phyloP scores from a whole-genome alignment of 2,797 vertebrate species.

The Cheirogaleus major region DNA sequence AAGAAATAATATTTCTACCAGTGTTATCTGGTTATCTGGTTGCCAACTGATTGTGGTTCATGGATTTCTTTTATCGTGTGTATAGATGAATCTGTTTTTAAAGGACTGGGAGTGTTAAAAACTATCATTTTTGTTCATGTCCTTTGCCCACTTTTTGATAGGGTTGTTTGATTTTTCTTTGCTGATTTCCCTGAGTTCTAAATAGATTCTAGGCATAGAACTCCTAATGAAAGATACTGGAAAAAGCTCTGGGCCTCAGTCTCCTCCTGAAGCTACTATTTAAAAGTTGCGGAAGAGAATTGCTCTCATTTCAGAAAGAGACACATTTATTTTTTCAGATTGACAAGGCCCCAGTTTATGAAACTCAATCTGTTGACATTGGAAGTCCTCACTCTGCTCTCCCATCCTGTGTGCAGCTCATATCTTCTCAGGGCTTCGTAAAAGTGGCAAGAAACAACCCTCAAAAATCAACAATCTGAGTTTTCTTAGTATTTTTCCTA shows the following conservation, averaged over 20 bases:
- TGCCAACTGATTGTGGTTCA: background rate
- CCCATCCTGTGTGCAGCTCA: accelerated
- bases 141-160: too few species aligned
- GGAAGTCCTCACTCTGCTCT: background rate
- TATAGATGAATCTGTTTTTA: background rate
- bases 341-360: background rate
- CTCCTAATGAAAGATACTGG: background rate
- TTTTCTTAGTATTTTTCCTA: constrained; percentile 5
- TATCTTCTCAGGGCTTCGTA: background rate
- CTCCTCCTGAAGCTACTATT: background rate
- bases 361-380: background rate
- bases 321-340: background rate
- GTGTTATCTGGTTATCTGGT: background rate
- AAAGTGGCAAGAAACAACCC: background rate
- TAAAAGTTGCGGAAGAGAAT: background rate
- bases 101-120: background rate
- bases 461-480: constrained; percentile 10
- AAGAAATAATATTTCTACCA: background rate
- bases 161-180: too few species aligned
- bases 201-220: too few species aligned
- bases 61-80: background rate
- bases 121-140: background rate
- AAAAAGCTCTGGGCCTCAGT: background rate
- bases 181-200: too few species aligned
- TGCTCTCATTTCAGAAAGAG: background rate